These are phyloP conservation scores for Rhynchomys soricoides DNA, from an alignment of 2,113 vertebrate species.

Conservation along the genomic window DNA sequence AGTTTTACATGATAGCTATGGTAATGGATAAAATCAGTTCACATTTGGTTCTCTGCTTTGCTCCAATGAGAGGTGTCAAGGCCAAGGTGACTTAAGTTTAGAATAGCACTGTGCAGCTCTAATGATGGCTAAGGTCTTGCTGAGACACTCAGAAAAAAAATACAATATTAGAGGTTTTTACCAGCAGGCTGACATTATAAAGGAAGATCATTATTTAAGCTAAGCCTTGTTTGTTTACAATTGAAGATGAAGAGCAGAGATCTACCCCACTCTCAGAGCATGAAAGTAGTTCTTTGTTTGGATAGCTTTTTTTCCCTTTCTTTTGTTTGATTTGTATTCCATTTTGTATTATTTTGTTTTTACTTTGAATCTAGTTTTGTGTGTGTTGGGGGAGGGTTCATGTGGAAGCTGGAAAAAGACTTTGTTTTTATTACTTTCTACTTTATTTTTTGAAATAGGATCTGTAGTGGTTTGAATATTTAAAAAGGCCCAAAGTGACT, in stretches of 20 bases:
- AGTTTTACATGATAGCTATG: background rate
- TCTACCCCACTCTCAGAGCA: background rate
- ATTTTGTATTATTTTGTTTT: background rate
- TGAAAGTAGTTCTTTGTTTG: background rate
- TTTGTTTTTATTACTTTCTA: background rate
- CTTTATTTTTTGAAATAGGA: background rate
- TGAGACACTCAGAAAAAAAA: slow-evolving; percentile 24
- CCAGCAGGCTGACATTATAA: background rate
- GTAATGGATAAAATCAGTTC: background rate
- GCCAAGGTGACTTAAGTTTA: background rate
- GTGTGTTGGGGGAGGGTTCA: background rate
- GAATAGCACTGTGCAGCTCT: background rate
- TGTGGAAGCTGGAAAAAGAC: too few relatives aligned
- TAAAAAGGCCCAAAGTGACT: background rate
- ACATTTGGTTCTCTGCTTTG: background rate
- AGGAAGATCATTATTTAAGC: background rate
- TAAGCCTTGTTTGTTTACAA: background rate
- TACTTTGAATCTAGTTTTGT: background rate
- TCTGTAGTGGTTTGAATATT: background rate
- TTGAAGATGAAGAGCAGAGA: background rate
- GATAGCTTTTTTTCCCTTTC: slow-evolving; percentile 24
- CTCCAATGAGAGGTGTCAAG: background rate
- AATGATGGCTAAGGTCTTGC: background rate
- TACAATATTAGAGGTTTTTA: background rate
- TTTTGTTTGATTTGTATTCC: background rate